Conservation (phyloP, 2,888 invertebrate species). For the Euzetes globulus region DNA sequence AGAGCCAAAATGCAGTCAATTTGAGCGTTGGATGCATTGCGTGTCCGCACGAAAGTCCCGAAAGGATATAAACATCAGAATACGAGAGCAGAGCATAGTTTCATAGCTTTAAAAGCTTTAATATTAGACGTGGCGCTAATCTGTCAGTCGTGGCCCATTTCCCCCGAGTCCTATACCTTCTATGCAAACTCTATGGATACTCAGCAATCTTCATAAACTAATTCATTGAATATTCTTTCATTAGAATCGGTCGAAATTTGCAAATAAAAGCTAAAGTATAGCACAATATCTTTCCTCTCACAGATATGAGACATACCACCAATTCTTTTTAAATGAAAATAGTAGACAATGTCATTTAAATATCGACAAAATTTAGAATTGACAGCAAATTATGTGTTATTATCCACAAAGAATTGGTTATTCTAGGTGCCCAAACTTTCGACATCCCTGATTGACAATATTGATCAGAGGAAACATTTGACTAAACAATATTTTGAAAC, state of each 20-base stretch:
- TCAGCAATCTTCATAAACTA: conserved; percentile 21
- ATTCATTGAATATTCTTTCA: conserved; percentile 10
- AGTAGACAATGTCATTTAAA: too few species aligned
- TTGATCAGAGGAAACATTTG: too few species aligned
- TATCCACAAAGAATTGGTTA: too few species aligned
- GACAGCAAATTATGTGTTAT: too few species aligned
- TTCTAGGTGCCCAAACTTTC: too few species aligned
- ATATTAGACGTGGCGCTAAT: conserved; percentile 21
- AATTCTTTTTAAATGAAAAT: too few species aligned
- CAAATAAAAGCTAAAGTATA: not conserved
- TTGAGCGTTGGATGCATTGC: conserved; percentile 21
- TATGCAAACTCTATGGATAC: not conserved
- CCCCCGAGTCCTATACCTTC: conserved; percentile 27
- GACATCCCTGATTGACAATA: too few species aligned
- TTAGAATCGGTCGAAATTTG: not conserved
- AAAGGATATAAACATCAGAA: conserved; percentile 26
- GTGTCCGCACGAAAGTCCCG: conserved; percentile 25
- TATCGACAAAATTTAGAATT: too few species aligned
- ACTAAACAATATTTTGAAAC: too few species aligned
- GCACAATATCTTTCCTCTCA: not conserved
- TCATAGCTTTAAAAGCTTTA: conserved; percentile 27
- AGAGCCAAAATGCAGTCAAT: conserved; percentile 3
- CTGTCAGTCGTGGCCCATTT: conserved; percentile 29
- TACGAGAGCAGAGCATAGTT: conserved; percentile 18
- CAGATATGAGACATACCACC: too few species aligned